Conservation (phyloP, 2,113 vertebrate species). For the Leptodactylus fuscus region DNA sequence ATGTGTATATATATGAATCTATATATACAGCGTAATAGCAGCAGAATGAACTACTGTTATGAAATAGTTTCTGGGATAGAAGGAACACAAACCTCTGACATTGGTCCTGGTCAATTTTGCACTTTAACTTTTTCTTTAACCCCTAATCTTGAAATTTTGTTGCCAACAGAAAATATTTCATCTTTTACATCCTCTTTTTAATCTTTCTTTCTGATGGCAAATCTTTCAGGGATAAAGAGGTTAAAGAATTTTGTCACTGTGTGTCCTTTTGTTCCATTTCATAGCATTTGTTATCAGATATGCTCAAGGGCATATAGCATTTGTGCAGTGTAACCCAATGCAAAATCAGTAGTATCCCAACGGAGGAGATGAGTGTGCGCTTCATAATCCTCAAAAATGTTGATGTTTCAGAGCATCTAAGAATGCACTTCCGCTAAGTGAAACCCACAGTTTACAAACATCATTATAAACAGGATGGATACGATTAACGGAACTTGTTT, state of each 20-base stretch:
- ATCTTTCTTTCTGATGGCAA: not conserved
- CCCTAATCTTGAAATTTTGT: constrained; percentile 3
- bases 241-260: constrained; percentile 68
- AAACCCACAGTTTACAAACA: constrained; percentile 12
- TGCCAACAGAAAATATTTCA: constrained; percentile 16
- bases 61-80: constrained; percentile 79
- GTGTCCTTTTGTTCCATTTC: constrained; percentile 61
- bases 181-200: not conserved
- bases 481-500: constrained; percentile 58
- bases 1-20: constrained; percentile 5
- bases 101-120: constrained; percentile 78
- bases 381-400: constrained; percentile 23
- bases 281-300: constrained; percentile 70
- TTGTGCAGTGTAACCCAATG: constrained; percentile 73
- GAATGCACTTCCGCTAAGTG: constrained; percentile 34
- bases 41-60: constrained; percentile 81
- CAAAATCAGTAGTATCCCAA: constrained; percentile 82
- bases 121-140: constrained; percentile 62
- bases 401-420: constrained; percentile 19
- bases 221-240: constrained; percentile 73
- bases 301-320: constrained; percentile 72
- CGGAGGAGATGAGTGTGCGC: constrained; percentile 67
- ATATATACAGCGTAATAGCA: constrained; percentile 72
- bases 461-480: constrained; percentile 29
- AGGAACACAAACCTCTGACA: constrained; percentile 80